Percentiles rank a stretch among this genome's conserved stretches.
phyloP scores from a whole-genome alignment of 1,140 invertebrate genomes.

The Zaprionus vittiger region DNA sequence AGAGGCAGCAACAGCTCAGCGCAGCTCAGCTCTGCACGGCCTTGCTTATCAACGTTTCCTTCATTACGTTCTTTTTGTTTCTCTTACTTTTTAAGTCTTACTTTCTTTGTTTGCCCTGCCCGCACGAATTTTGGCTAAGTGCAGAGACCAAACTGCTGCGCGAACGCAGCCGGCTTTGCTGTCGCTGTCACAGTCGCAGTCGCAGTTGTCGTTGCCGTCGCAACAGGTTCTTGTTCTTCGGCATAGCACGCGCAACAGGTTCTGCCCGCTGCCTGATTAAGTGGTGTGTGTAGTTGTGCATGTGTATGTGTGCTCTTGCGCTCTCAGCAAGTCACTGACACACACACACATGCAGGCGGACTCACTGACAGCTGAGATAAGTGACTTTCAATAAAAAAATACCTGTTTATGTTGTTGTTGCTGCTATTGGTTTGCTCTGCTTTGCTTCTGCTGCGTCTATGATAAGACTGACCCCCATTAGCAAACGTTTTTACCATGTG shows the following conservation, averaged over 20 bases:
- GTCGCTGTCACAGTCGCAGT: conserved; percentile 57
- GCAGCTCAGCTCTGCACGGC: conserved; percentile 50
- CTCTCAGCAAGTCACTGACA: conserved; percentile 33
- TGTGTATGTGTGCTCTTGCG: conserved; percentile 23
- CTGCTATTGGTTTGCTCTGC: conserved; percentile 48
- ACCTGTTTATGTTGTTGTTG: conserved; percentile 63
- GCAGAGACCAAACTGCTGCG: conserved; percentile 46
- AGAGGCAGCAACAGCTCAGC: conserved; percentile 14
- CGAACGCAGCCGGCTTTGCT: conserved; percentile 36
- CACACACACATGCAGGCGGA: conserved; percentile 27
- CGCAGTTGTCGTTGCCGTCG: conserved; percentile 49
- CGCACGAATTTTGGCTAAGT: conserved; percentile 64
- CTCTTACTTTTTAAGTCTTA: conserved; percentile 58
- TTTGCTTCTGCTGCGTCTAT: conserved; percentile 38
- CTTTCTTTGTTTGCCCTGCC: conserved; percentile 71
- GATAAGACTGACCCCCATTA: conserved; percentile 76
- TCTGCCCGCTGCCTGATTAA: conserved; percentile 52
- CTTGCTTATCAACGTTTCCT: conserved; percentile 73
- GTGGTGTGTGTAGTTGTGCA: conserved; percentile 27
- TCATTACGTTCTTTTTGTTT: conserved; percentile 52
- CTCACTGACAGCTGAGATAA: conserved; percentile 67
- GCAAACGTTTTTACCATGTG: conserved; percentile 48
- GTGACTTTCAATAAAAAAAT: conserved; percentile 74
- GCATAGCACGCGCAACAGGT: conserved; percentile 72
- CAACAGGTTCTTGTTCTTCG: conserved; percentile 74